Evolutionary conservation across 2,888 invertebrate species (phyloP).

Genomic region (Cephus rjabovi): DNA sequence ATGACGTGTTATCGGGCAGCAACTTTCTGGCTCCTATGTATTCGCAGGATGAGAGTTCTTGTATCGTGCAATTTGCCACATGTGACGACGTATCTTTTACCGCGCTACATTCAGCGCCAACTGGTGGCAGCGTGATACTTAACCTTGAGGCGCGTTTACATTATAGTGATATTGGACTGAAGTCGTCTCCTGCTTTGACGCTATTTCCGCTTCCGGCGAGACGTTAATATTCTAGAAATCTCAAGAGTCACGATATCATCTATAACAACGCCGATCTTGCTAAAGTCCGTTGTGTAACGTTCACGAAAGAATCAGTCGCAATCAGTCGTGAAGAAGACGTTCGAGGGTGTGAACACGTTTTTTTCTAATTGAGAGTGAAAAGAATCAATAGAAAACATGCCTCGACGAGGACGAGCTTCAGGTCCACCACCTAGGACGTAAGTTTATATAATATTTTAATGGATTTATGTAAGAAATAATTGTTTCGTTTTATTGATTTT

Average conservation of each 20-base stretch:
- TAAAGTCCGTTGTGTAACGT: background rate
- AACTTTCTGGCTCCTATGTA: no score
- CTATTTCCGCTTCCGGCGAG: background rate
- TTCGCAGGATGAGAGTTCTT: no score
- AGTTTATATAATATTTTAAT: conserved; percentile 32
- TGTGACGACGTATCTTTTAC: background rate
- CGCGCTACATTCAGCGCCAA: background rate
- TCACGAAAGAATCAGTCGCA: conserved; percentile 30
- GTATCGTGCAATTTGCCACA: background rate
- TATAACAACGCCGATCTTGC: background rate
- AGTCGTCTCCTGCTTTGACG: background rate
- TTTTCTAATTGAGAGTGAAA: conserved; percentile 13
- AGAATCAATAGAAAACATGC: conserved; percentile 44
- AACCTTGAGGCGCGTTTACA: background rate
- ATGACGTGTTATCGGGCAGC: no score
- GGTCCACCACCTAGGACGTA: conserved; percentile 61
- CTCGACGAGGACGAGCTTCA: conserved; percentile 61
- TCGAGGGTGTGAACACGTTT: conserved; percentile 24
- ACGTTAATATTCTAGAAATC: background rate
- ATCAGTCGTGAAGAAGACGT: conserved; percentile 39
- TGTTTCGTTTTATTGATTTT: background rate
- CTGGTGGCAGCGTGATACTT: background rate
- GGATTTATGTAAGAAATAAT: background rate
- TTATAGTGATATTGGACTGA: background rate
- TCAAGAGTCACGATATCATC: background rate